Evolutionary conservation across 2,113 vertebrate species (phyloP).

Genomic region (Apus apus): DNA sequence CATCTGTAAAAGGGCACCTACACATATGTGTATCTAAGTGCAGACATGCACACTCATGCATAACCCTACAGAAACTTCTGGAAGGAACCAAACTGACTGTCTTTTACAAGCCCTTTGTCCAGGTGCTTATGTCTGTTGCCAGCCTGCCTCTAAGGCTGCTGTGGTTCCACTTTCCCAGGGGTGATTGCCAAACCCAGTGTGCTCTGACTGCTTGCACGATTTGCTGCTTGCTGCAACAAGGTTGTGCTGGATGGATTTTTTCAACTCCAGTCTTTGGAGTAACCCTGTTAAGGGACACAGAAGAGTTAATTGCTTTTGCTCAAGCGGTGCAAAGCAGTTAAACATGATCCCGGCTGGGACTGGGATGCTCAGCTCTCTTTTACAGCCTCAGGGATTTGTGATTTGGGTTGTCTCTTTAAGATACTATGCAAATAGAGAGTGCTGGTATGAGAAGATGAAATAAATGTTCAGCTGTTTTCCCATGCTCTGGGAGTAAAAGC

Average conservation of each 20-base stretch:
- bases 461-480: neutral
- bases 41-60: accelerated
- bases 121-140: neutral
- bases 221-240: neutral
- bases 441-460: neutral
- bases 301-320: neutral
- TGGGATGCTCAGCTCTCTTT: neutral
- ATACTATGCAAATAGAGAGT: neutral
- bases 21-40: accelerated
- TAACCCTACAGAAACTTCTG: neutral
- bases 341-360: neutral
- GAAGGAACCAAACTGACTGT: neutral
- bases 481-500: neutral
- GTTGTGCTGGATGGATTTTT: neutral
- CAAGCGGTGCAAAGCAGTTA: neutral
- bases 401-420: neutral
- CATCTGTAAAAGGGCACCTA: neutral
- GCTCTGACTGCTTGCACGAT: neutral
- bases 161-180: neutral
- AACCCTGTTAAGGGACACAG: neutral
- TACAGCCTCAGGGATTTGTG: neutral
- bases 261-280: neutral
- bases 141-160: neutral
- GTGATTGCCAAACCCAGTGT: neutral
- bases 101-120: neutral